Percentiles rank a stretch among this genome's conserved stretches.
These are phyloP conservation scores for Drosophila mimica DNA, from an alignment of 2,888 invertebrate genomes.

Conservation along the genomic window DNA sequence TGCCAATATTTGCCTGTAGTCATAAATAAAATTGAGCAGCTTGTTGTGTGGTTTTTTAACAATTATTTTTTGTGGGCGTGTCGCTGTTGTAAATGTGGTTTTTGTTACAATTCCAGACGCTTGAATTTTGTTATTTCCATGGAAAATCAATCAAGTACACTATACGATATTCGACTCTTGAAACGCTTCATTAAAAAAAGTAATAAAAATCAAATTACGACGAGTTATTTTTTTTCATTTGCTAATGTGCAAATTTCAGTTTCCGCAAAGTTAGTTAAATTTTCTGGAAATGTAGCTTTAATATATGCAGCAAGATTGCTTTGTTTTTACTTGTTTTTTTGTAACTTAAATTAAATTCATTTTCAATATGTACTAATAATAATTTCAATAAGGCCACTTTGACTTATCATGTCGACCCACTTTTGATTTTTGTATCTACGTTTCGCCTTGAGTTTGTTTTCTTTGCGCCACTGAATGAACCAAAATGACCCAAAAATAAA, in stretches of 20 bases:
- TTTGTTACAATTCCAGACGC: constrained; percentile 32
- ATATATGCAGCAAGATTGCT: no score
- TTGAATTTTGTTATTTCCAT: constrained; percentile 40
- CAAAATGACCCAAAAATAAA: constrained; percentile 44
- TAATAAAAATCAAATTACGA: constrained; percentile 51
- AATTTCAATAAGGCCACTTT: constrained; percentile 24
- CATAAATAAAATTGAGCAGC: constrained; percentile 42
- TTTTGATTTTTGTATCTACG: constrained; percentile 35
- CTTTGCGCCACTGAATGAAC: constrained; percentile 23
- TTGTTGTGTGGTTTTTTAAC: constrained; percentile 27
- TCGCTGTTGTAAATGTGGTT: constrained; percentile 21
- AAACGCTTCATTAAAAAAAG: constrained; percentile 56
- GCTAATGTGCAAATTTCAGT: constrained; percentile 4
- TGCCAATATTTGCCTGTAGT: constrained; percentile 45
- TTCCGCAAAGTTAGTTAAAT: constrained; percentile 4
- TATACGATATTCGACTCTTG: constrained; percentile 12
- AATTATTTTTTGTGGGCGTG: constrained; percentile 62
- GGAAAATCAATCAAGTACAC: constrained; percentile 52
- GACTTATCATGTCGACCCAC: constrained; percentile 62
- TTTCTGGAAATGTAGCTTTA: background rate
- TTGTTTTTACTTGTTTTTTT: background rate
- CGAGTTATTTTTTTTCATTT: constrained; percentile 22
- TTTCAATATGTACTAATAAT: background rate
- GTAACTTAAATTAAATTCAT: background rate
- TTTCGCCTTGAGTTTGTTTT: constrained; percentile 42